Evolutionary conservation across 37 sponge, comb jelly and placozoan species (phyloP).

Genomic region (Halichondria panicea): DNA sequence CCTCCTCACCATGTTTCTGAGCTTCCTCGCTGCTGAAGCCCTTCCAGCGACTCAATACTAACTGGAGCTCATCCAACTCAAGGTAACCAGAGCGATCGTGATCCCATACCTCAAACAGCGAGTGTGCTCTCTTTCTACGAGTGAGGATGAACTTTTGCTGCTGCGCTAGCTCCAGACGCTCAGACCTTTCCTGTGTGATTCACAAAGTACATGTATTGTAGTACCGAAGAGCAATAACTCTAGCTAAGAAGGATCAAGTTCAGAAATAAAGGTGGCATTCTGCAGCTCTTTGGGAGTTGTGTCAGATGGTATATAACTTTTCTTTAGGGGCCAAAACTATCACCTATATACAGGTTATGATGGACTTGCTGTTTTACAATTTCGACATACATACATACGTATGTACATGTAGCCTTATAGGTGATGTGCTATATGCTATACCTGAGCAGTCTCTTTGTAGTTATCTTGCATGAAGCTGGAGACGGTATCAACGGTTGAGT

Average conservation of each 20-base stretch:
- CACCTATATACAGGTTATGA: background rate
- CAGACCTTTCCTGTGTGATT: background rate
- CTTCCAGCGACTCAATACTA: conserved; percentile 67
- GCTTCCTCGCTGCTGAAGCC: conserved; percentile 39
- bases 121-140: conserved; percentile 20
- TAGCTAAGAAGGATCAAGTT: background rate
- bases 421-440: conserved; percentile 2
- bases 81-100: conserved; percentile 72
- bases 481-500: conserved; percentile 9
- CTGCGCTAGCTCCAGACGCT: conserved; percentile 11
- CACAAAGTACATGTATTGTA: background rate
- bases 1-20: conserved; percentile 14
- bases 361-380: background rate
- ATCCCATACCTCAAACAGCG: conserved; percentile 84
- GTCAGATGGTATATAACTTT: background rate
- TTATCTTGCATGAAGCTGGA: conserved; percentile 31
- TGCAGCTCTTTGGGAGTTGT: background rate
- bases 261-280: background rate
- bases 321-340: background rate
- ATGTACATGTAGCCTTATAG: background rate
- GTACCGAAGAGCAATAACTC: background rate
- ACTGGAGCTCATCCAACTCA: conserved; percentile 64
- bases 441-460: conserved; percentile 47
- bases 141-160: conserved; percentile 1
- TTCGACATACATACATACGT: background rate